These are phyloP conservation scores for Acrocephalus kingi DNA, from an alignment of 2,113 vertebrate species.

Conservation along the genomic window DNA sequence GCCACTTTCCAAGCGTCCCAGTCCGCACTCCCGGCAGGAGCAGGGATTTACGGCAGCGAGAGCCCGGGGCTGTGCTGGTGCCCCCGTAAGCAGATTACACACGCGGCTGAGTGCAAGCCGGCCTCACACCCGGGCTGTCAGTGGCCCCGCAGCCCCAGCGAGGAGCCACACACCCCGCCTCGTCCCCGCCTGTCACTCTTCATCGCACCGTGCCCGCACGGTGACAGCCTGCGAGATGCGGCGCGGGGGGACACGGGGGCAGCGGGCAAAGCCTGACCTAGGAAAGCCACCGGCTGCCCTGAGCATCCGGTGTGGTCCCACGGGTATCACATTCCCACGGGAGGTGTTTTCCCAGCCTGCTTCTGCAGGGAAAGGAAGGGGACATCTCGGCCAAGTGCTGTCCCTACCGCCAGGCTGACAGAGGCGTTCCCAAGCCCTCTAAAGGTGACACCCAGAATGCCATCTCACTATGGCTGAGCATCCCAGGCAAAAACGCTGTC, in stretches of 20 bases:
- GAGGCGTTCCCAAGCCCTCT: not conserved
- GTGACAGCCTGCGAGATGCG: not conserved
- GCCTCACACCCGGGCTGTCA: not conserved
- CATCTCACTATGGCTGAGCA: fast-evolving
- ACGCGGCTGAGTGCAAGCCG: not conserved
- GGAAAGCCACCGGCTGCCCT: not conserved
- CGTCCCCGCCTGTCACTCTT: not conserved
- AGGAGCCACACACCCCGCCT: not conserved
- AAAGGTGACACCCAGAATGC: not conserved
- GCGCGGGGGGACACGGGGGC: not conserved
- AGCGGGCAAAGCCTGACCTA: not conserved
- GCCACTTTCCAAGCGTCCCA: not conserved
- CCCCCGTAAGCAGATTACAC: slow-evolving; percentile 44
- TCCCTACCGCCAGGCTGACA: not conserved
- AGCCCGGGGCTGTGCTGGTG: not conserved
- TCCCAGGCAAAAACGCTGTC: not conserved
- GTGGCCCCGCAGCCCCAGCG: not conserved
- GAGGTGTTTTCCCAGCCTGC: not conserved
- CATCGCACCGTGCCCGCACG: not conserved
- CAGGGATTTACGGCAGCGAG: not conserved
- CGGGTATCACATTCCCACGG: not conserved
- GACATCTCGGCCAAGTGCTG: not conserved
- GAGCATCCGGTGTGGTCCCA: not conserved
- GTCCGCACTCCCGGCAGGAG: not conserved
- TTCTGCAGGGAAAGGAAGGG: not conserved